These are phyloP conservation scores for Upupa epops DNA, from an alignment of 2,113 vertebrate species.

Conservation along the genomic window DNA sequence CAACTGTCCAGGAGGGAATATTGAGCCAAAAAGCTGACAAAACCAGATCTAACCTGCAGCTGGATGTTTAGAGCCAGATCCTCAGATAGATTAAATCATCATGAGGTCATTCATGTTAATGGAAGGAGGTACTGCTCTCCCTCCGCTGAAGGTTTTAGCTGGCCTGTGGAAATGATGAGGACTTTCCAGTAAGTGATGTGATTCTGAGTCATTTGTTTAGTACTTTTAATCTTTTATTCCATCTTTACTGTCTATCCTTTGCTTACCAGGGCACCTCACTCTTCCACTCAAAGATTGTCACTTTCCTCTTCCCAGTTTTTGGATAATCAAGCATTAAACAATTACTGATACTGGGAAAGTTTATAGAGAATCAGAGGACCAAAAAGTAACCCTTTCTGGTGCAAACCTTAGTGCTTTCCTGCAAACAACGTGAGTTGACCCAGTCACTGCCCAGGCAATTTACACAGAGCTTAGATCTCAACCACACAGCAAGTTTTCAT, in stretches of 20 bases:
- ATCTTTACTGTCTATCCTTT: neutral
- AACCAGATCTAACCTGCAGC: constrained; percentile 21
- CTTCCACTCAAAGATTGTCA: neutral
- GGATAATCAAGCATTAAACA: neutral
- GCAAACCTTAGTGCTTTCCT: neutral
- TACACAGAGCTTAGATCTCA: neutral
- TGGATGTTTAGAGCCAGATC: neutral
- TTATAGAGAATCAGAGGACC: neutral
- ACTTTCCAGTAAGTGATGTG: constrained; percentile 48
- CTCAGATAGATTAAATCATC: constrained; percentile 8
- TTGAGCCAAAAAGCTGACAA: neutral
- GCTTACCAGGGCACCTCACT: neutral
- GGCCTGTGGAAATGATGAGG: neutral
- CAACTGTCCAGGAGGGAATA: constrained; percentile 22
- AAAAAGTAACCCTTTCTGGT: neutral
- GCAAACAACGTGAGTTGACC: neutral
- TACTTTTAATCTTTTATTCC: constrained; percentile 20
- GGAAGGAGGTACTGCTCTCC: constrained; percentile 44
- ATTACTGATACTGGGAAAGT: neutral
- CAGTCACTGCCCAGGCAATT: neutral
- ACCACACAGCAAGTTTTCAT: neutral
- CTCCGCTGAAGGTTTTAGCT: constrained; percentile 14
- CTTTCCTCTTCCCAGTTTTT: neutral
- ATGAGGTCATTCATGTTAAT: constrained; percentile 34
- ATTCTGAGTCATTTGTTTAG: constrained; percentile 57